Conservation (phyloP, 2,113 vertebrate genomes). For the Cryptotis parvus region DNA sequence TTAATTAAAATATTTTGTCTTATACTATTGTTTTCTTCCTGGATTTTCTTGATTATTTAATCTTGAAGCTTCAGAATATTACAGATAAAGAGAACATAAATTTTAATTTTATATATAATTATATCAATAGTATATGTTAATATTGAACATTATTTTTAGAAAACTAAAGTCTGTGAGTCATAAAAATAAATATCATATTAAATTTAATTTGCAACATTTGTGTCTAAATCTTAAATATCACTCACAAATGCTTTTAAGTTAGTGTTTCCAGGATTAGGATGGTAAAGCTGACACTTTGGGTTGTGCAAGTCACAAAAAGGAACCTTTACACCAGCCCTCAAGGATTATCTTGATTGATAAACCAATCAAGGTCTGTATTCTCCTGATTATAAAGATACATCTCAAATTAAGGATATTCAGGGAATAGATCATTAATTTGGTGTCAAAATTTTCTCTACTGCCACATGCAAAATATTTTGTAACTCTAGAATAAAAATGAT, state of each 20-base stretch:
- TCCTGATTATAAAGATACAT: neutral
- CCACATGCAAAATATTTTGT: neutral
- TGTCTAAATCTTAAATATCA: neutral
- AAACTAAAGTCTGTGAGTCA: neutral
- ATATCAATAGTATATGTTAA: neutral
- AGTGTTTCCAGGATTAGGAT: neutral
- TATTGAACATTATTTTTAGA: neutral
- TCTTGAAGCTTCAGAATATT: no score
- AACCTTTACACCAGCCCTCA: neutral
- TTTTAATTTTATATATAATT: constrained; percentile 21
- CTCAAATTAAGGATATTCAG: neutral
- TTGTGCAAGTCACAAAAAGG: neutral
- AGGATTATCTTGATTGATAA: neutral
- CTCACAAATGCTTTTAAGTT: neutral
- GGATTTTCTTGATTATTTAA: no score
- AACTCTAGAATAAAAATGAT: neutral
- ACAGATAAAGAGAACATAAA: no score
- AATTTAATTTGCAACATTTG: neutral
- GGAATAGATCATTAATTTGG: no score
- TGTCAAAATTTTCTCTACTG: neutral
- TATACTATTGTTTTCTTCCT: neutral
- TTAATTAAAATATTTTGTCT: constrained; percentile 34
- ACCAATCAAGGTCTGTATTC: neutral
- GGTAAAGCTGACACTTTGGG: fast-evolving
- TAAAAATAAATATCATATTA: neutral